Evolutionary conservation across 2,113 vertebrate species (phyloP).

Genomic region (Sorex fumeus): DNA sequence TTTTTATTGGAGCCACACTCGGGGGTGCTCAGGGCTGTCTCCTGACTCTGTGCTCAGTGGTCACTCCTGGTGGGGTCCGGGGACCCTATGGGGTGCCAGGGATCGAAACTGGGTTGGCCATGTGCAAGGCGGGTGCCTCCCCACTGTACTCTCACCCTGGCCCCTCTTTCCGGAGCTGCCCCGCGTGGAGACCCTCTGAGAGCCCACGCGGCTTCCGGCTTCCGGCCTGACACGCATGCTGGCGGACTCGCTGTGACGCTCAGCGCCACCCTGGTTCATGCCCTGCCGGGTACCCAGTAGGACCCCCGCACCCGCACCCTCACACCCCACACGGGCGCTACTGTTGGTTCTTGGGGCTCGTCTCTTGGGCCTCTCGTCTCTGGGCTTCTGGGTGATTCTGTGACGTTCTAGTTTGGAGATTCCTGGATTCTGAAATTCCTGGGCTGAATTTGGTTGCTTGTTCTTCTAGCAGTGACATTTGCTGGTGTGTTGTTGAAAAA

Average conservation of each 20-base stretch:
- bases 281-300: not conserved
- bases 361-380: not conserved
- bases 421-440: not conserved
- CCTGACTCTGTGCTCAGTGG: no score
- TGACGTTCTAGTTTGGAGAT: not conserved
- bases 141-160: no score
- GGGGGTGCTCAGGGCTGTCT: no score
- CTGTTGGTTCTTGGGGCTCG: no score
- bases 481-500: not conserved
- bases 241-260: no score
- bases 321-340: not conserved
- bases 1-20: no score
- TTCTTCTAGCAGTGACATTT: not conserved
- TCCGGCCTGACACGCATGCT: not conserved
- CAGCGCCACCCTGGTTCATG: not conserved
- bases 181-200: no score
- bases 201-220: accelerated
- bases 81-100: no score
- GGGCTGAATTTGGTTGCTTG: not conserved
- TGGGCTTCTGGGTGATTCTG: not conserved
- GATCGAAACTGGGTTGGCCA: no score
- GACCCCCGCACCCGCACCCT: accelerated
- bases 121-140: no score
- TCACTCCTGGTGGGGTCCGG: no score
- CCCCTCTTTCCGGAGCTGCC: no score